Conservation (phyloP, 2,797 vertebrate species). For the Ctenochaetus hawaiiensis region DNA sequence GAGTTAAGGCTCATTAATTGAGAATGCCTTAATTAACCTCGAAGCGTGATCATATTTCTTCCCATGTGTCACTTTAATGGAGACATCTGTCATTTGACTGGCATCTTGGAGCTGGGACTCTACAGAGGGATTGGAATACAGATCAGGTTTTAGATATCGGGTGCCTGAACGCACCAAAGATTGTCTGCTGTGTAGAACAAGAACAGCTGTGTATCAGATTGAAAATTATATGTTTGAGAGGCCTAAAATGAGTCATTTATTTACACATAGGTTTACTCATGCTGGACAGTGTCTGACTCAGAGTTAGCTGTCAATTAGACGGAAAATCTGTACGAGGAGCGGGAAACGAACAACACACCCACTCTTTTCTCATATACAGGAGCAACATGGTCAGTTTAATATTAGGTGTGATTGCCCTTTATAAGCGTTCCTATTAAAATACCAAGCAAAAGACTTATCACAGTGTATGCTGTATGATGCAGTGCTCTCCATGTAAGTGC, state of each 20-base stretch:
- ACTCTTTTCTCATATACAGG: conserved; percentile 54
- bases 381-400: conserved; percentile 26
- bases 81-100: conserved; percentile 79
- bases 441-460: background rate
- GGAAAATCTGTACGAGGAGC: conserved; percentile 38
- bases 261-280: conserved; percentile 43
- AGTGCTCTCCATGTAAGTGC: background rate
- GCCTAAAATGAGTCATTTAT: conserved; percentile 51
- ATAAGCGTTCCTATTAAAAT: conserved; percentile 34
- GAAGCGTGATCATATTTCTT: conserved; percentile 71
- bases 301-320: conserved; percentile 52
- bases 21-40: conserved; percentile 77
- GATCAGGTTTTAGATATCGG: conserved; percentile 46
- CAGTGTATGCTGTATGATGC: background rate
- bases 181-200: background rate
- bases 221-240: conserved; percentile 50
- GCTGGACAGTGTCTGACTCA: conserved; percentile 60
- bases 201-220: background rate
- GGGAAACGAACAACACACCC: conserved; percentile 62
- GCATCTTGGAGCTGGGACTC: conserved; percentile 47
- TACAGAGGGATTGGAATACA: conserved; percentile 41
- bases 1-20: conserved; percentile 75
- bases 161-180: conserved; percentile 14
- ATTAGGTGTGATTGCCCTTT: conserved; percentile 26
- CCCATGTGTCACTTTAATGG: conserved; percentile 73